Percentiles rank a stretch among this genome's conserved stretches.
These are phyloP conservation scores for Drosophila funebris DNA, from an alignment of 1,140 invertebrate genomes.

Conservation along the genomic window DNA sequence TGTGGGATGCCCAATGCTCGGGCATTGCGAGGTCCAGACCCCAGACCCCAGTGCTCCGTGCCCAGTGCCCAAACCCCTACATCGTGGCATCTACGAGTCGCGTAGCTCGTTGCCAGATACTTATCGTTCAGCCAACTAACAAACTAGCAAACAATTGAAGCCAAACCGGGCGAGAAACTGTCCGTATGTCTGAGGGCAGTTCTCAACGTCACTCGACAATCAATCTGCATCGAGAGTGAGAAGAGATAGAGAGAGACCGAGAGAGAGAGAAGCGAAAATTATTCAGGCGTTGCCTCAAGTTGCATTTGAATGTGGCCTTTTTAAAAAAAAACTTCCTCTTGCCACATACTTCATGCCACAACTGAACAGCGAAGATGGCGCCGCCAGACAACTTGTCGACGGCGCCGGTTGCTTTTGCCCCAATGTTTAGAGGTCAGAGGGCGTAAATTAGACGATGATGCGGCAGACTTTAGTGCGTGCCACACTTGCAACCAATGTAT, in stretches of 20 bases:
- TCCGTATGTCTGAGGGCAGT: background rate
- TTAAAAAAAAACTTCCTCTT: background rate
- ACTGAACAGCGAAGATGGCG: conserved; percentile 15
- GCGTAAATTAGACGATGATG: conserved; percentile 31
- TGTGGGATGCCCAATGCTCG: conserved; percentile 13
- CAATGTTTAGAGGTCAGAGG: conserved; percentile 20
- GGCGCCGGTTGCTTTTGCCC: conserved; percentile 14
- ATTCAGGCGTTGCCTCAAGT: conserved; percentile 47
- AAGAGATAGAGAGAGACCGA: background rate
- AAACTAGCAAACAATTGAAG: conserved; percentile 72
- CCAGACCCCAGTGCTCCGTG: background rate
- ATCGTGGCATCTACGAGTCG: background rate
- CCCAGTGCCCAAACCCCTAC: conserved; percentile 3
- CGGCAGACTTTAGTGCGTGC: conserved; percentile 13
- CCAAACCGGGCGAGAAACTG: conserved; percentile 39
- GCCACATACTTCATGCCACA: background rate
- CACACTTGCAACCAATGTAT: background rate
- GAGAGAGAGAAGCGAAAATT: conserved; percentile 17
- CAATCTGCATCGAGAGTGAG: conserved; percentile 30
- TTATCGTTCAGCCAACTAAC: conserved; percentile 55
- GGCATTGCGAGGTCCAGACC: conserved; percentile 36
- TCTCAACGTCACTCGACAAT: conserved; percentile 20
- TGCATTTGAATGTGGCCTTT: conserved; percentile 40
- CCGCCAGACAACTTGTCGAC: conserved; percentile 43
- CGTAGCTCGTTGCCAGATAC: conserved; percentile 31